Percentiles rank a stretch among this genome's conserved stretches.
Evolutionary conservation across 2,888 invertebrate species (phyloP).

Genomic region (Galeopsomyia nigrocyanea): DNA sequence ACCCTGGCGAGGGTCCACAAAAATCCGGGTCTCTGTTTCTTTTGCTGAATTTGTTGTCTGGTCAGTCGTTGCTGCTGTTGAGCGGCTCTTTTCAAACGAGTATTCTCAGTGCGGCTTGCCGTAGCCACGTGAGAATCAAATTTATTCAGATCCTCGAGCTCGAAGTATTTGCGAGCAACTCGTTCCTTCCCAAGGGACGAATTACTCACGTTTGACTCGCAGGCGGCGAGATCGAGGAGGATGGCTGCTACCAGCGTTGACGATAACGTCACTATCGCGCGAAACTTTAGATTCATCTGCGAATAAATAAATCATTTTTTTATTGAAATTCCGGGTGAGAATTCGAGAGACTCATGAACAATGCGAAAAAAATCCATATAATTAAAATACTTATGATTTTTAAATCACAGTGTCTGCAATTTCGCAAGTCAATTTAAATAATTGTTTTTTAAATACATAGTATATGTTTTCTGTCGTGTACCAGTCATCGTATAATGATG

Average conservation of each 20-base stretch:
- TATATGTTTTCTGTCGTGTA: too few relatives aligned
- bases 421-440: too few relatives aligned
- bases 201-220: neutral
- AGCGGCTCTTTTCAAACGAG: neutral
- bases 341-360: too few relatives aligned
- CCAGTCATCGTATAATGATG: too few relatives aligned
- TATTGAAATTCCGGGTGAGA: too few relatives aligned
- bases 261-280: slow-evolving; percentile 1
- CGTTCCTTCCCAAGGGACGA: neutral
- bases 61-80: neutral
- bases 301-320: neutral
- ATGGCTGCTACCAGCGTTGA: slow-evolving; percentile 21
- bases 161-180: slow-evolving; percentile 32
- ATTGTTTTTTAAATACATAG: too few relatives aligned
- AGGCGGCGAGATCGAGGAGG: slow-evolving; percentile 4
- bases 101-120: slow-evolving; percentile 4
- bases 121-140: slow-evolving; percentile 1
- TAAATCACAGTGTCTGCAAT: too few relatives aligned
- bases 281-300: slow-evolving; percentile 39
- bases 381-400: too few relatives aligned
- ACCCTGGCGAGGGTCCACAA: slow-evolving; percentile 65
- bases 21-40: slow-evolving; percentile 62
- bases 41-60: slow-evolving; percentile 56
- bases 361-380: too few relatives aligned
- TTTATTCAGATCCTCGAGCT: slow-evolving; percentile 35